Evolutionary conservation across 1,140 invertebrate genomes (phyloP), one percentile per base, ranked within the genome.

Genomic region (Atta texana): DNA sequence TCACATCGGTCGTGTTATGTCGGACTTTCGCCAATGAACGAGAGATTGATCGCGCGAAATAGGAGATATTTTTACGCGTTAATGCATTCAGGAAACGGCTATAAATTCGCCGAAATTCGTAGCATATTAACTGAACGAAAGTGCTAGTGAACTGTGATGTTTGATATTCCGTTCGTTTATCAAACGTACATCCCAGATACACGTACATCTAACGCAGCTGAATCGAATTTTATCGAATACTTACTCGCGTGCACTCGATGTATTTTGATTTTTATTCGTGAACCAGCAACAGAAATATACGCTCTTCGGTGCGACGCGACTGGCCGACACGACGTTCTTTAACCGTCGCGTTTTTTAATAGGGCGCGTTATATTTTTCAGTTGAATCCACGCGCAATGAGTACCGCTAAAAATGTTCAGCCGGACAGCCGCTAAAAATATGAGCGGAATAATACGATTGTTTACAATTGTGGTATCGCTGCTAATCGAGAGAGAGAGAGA

Each of bases 251-350:
- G n/a, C 28, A 44, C 68, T 61, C 69, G 34, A 75, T 57, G 80
- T 75, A 84, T 84, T 84, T 84, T 74, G 71, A 84, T 84, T 84
- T 84, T 84, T 74, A 84, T 84, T 84, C 69, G 55, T 39, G 18
- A 21, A 34, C 53, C 21, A 24, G 34, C 34, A 74, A 69, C 64
- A 51, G 53, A 81, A 75, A 75, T 75, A 28, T 44, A 24, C 66
- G n/a, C 76, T 61, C 18, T 24, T 16, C 34, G 44, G 28, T 34
- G 59, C 76, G 72, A 21, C 34, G 34, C 34, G 57, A 24, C 24
- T 24, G 24, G 24, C 24, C 24, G 24, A n/a, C 64, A 16, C 53
- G 14, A 28, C 44, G 71, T 84, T 84, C 61, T 84, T 75, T 49
- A 82, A 82, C 78, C 78, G 78, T 53, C 34, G 39, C 66, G 34